Evolutionary conservation across 1,140 invertebrate species (phyloP), one percentile per base, ranked within the genome.

Genomic region (Ceratina calcarata): DNA sequence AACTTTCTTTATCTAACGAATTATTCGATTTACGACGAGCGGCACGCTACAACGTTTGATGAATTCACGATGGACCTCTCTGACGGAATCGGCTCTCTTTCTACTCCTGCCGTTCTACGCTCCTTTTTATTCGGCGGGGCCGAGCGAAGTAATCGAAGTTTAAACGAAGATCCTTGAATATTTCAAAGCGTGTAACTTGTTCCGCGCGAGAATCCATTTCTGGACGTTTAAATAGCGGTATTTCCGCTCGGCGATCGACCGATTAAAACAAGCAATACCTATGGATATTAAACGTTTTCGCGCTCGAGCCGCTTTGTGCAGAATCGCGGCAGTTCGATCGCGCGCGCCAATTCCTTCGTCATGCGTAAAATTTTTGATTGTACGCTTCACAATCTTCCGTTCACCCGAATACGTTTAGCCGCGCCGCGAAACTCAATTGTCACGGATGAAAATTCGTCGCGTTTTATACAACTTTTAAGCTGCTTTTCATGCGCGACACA

Each of bases 351-450:
- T 78, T 78, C n/a, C 66, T 20, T 37, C n/a, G 22, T 53, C 57
- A 70, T 70, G 67, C 75, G 75, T 78, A 53, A 78, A 78, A 78
- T 78, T 78, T 76, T 67, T 76, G 64, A 76, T 76, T 16, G 64
- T 67, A 12, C 73, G 67, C 69, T 62, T 62, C 75, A 62, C 75
- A 15, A 78, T 78, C 75, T 78, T 78, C 76, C 76, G 68, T 78
- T 53, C 68, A 15, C 49, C 45, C 24, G 75, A 70, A 70, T 67
- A 3, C 67, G 51, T 70, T 53, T 27, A 70, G 53, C 75, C 16
- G 10, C 57, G 1, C 75, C 45, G 58, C 45, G 27, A 45, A 60
- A 76, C 7, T 76, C 74, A 68, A 68, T 76, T 76, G 58, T 51
- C 49, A n/a, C 22, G 16, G 22, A 60, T 32, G 65, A 45, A 64